Base-by-base conservation (phyloP, 2,888 invertebrate genomes). In the Cheilosia vulpina region DNA sequence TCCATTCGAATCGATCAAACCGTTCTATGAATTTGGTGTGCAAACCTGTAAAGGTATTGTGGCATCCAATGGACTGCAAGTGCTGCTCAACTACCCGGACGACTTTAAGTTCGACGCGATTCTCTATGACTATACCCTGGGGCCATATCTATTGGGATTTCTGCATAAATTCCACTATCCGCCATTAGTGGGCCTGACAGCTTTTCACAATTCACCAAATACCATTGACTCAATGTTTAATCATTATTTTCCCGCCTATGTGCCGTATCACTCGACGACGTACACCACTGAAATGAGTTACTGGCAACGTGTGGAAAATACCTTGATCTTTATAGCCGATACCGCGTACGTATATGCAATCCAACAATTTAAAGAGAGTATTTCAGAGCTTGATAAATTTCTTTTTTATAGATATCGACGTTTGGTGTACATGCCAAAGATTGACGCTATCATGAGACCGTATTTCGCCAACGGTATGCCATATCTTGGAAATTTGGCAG, bases 91-190 rank as follows among this genome's bases (percentile, higher is more conserved):
- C 27, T 90, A 90, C 84, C 90, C 90, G 3, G 71, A 87, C 55
- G 80, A 89, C 43, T 91, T 90, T 38, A 84, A 88, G 50, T 90
- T 91, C 76, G 91, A 92, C 87, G 60, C 91, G 50, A 89, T 91
- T 13, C 75, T 92, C 4, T 88, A 90, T 68, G 92, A 92, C 73
- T 90, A 89, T 27, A 90, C 89, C 1, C 41, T 89, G 57, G 90
- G 90, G 0, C 88, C 90, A 13, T 90, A 89, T 87, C 66, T 91
- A 19, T 27, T 92, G 15, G 89, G 89, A 2, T 89, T 91, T 65
- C 81, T 89, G 0, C 88, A 91, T 52, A 89, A 89, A 66, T 92
- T 91, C 79, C 87, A 88, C 1, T 88, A 90, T 87, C 90, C 91
- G 24, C 90, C 92, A 17, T 77, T 92, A 24, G 81, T 91, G 24